Evolutionary conservation across 2,113 vertebrate species (phyloP), one percentile per base, ranked within the genome.

Genomic region (Craseonycteris thonglongyai): DNA sequence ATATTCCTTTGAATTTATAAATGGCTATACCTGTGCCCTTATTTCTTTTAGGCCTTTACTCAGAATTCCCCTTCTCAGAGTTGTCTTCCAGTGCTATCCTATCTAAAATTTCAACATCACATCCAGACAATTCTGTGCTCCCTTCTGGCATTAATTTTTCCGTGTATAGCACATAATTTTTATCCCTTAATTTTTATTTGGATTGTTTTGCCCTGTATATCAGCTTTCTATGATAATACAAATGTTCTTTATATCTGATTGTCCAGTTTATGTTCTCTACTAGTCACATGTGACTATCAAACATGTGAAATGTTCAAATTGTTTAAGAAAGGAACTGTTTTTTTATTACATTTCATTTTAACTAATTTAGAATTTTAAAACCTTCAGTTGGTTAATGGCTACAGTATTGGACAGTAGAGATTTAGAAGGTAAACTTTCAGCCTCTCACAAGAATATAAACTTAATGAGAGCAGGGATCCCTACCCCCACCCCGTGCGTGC

Each of bases 301-400:
- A 88, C 15, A 45, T 14, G 93, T 88, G 35, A 33, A 45, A 61
- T 68, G 15, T 76, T 76, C 51, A 61, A 78, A n/a, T 49, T 63
- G 45, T 80, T 74, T 88, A 30, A 40, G 33, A 84, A 87, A 45
- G 7, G 24, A 95, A 85, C 42, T 88, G 69, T 24, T 61, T 47
- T 92, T 88, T 68, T 68, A 65, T 65, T 91, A 3, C 54, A 75
- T 75, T 76, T 71, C n/a, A 81, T 91, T 91, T 93, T 85, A 76
- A 56, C 12, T 85, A 26, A 86, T 26, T 71, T 89, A 88, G n/a
- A 40, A 61, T 35, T 74, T 49, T 16, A 74, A 84, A 40, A 56
- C 16, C 47, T 15, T 61, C 33, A 26, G 11, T 74, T 88, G 40
- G 18, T 30, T 71, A 81, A 38, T 59, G 47, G 90, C 65, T 95